Evolutionary conservation across 1,140 invertebrate genomes (phyloP), one percentile per base, ranked within the genome.

Genomic region (Drosophila parvula): DNA sequence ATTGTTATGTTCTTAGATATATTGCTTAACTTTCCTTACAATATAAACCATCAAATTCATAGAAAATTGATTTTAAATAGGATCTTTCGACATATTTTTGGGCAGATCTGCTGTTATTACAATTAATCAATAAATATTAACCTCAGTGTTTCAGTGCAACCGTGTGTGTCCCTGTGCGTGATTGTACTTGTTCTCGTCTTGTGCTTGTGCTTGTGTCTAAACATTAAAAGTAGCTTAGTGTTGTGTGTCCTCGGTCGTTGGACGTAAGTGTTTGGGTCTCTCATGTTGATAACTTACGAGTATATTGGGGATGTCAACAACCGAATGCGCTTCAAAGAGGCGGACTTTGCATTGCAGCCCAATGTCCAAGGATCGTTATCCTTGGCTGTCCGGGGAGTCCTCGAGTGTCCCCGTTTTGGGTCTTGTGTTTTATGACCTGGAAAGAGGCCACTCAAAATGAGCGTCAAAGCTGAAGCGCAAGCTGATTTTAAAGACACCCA

Each of bases 141-240:
- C 12, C 12, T 6, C 51, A 27, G 51, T 55, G 51, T 22, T 38
- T 12, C 5, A 55, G 7, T 55, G 40, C 57, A 55, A 4, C 27
- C 45, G 56, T 50, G 11, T 64, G 45, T 63, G 51, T 55, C 51
- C 51, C 30, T 63, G 45, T 48, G 43, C 28, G 27, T 58, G 30
- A 68, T 45, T 57, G 61, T 55, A 27, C 51, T 55, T 38, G 34
- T 12, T 38, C 53, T 30, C 60, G 48, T 61, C 18, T 30, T n/a
- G 44, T 63, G 45, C 30, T 45, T 64, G 64, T 61, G 59, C 48
- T 63, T 81, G 64, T 65, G 41, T 59, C 59, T 76, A 79, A 79
- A 81, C 70, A 76, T 86, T 73, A 76, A 86, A 81, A 79, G 75
- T 75, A 63, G 75, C 76, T 82, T 76, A 76, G 70, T 76, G 60